Evolutionary conservation across 2,797 vertebrate species (phyloP).

Genomic region (Paramormyrops hopkinsi): DNA sequence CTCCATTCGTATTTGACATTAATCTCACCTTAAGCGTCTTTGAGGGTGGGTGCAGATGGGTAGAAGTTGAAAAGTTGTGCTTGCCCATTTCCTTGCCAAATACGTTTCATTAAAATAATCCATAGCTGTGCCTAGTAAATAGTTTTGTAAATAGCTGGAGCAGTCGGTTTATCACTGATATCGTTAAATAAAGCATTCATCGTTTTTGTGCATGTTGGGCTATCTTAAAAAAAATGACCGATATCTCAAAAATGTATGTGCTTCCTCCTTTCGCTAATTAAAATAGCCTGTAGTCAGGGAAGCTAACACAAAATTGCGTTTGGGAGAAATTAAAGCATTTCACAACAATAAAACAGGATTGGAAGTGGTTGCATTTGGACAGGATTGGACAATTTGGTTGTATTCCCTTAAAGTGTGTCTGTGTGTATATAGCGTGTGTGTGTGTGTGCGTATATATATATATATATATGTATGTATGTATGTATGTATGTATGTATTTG

Average conservation of each 20-base stretch:
- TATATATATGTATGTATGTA: too few relatives aligned
- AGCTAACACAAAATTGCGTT: too few relatives aligned
- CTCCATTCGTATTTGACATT: conserved; percentile 19
- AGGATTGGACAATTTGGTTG: too few relatives aligned
- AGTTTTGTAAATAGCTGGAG: neutral
- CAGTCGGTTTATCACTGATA: neutral
- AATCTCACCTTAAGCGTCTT: conserved; percentile 16
- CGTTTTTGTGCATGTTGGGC: neutral
- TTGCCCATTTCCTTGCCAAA: neutral
- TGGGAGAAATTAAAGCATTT: too few relatives aligned
- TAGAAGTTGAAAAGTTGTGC: neutral
- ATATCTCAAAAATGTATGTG: neutral
- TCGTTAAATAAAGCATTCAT: neutral
- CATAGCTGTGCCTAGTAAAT: neutral
- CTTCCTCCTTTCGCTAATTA: neutral
- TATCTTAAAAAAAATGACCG: neutral
- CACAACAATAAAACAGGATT: too few relatives aligned
- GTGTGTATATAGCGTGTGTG: too few relatives aligned
- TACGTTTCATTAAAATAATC: neutral
- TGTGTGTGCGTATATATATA: too few relatives aligned
- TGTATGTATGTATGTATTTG: neutral
- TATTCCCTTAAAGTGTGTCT: too few relatives aligned
- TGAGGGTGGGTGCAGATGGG: neutral
- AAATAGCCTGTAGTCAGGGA: neutral
- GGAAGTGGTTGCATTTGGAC: too few relatives aligned